Evolutionary conservation across 2,888 invertebrate species (phyloP).

Genomic region (Heliconius aoede): DNA sequence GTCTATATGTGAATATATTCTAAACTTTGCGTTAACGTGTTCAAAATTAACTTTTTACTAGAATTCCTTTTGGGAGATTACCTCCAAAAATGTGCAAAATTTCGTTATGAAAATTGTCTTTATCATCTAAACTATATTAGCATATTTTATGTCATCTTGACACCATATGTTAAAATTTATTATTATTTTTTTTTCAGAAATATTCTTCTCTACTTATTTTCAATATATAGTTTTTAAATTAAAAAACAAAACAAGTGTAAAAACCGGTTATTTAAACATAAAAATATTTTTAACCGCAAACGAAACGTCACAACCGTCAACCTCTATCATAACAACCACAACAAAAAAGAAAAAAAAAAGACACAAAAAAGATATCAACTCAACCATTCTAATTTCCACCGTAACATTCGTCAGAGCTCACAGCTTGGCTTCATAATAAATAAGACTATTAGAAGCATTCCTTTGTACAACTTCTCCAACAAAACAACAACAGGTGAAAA

Average conservation of each 20-base stretch:
- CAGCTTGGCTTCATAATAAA: constrained; percentile 7
- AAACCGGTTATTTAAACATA: not conserved
- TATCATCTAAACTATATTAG: constrained; percentile 30
- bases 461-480: constrained; percentile 18
- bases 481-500: constrained; percentile 25
- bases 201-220: too few species aligned
- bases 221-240: too few species aligned
- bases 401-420: constrained; percentile 8
- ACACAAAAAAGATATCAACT: not conserved
- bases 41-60: constrained; percentile 38
- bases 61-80: constrained; percentile 34
- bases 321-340: not conserved
- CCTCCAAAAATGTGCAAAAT: constrained; percentile 36
- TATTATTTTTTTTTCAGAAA: too few species aligned
- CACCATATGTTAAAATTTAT: too few species aligned
- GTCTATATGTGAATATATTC: not conserved
- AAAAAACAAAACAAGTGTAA: not conserved
- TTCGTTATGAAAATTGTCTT: constrained; percentile 36
- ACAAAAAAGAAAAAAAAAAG: not conserved
- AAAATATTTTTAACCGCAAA: not conserved
- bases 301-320: not conserved
- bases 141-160: constrained; percentile 18
- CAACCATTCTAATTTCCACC: constrained; percentile 6
- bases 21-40: not conserved
- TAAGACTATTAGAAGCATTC: constrained; percentile 20